These are phyloP conservation scores for Cololabis saira DNA, from an alignment of 2,113 vertebrate species.

Conservation along the genomic window DNA sequence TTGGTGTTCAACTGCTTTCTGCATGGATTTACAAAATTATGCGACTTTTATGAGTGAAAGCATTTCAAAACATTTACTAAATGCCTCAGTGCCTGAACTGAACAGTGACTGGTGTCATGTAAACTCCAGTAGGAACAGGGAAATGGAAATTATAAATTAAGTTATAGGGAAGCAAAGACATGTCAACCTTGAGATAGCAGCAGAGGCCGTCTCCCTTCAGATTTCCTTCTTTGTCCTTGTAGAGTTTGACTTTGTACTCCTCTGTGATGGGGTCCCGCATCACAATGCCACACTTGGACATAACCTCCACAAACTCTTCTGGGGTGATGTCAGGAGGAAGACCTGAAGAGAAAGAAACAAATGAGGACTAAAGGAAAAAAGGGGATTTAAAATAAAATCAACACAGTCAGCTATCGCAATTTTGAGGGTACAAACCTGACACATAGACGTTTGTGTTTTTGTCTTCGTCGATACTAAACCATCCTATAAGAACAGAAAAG, in stretches of 20 bases:
- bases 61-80: too few relatives aligned
- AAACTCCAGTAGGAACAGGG: too few relatives aligned
- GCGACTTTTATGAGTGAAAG: too few relatives aligned
- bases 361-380: neutral
- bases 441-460: conserved; percentile 98
- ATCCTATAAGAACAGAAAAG: conserved; percentile 80
- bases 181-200: conserved; percentile 95
- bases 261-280: conserved; percentile 93
- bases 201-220: conserved; percentile 97
- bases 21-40: too few relatives aligned
- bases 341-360: conserved; percentile 74
- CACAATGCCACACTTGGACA: conserved; percentile 96
- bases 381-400: neutral
- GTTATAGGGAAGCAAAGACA: neutral
- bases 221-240: conserved; percentile 94
- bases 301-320: conserved; percentile 92
- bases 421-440: conserved; percentile 82
- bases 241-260: conserved; percentile 96
- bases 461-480: conserved; percentile 93
- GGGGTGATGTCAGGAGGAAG: conserved; percentile 92
- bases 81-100: too few relatives aligned
- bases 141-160: too few relatives aligned
- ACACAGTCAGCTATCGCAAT: neutral
- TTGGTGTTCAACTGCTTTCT: too few relatives aligned
- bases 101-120: too few relatives aligned